Evolutionary conservation across 2,888 invertebrate genomes (phyloP), one percentile per base, ranked within the genome.

Genomic region (Drosophila borealis): DNA sequence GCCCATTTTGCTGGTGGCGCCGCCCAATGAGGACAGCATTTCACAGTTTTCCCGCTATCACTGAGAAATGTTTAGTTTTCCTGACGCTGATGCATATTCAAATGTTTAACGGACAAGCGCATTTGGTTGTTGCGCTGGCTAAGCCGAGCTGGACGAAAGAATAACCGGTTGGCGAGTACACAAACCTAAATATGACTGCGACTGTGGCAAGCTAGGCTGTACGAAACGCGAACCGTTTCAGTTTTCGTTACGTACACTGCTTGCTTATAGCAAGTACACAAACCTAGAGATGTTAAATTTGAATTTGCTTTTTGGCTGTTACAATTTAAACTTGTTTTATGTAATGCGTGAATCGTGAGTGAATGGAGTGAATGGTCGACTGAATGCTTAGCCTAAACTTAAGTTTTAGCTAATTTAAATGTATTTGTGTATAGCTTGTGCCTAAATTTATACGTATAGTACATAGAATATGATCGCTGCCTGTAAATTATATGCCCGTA

Each of bases 1-100:
- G 92, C 97, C 98, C 2, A 97, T 98, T 9, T 93, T 98, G 53
- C 93, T 98, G 84, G 92, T 92, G 55, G 90, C 92, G 36, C 92
- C 92, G 64, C 92, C 92, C 3, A 91, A 91, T 42, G 92, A 91
- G 62, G 96, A 96, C 89, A 95, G 95, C 2, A 96, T 96, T 90
- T 96, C 96, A 0, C 96, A 96, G 88, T 96, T 96, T 91, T 96
- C 96, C 0, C 87, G 85, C n/a, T 86, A 86, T 61, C 85, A 86
- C 56, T 86, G 70, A 85, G 64, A 33, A 29, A 13, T 19, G 34
- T 36, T 37, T 44, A 19, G 33, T 48, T 48, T 44, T 44, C 44
- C 39, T 51, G 72, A 65, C 60, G 39, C 59, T 33, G 14, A 42
- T 36, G 55, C 66, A 55, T 11, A 51, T 74, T 72, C 51, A 55